Evolutionary conservation across 2,797 vertebrate genomes (phyloP), one percentile per base, ranked within the genome.

Genomic region (Gymnoscopelus braueri): DNA sequence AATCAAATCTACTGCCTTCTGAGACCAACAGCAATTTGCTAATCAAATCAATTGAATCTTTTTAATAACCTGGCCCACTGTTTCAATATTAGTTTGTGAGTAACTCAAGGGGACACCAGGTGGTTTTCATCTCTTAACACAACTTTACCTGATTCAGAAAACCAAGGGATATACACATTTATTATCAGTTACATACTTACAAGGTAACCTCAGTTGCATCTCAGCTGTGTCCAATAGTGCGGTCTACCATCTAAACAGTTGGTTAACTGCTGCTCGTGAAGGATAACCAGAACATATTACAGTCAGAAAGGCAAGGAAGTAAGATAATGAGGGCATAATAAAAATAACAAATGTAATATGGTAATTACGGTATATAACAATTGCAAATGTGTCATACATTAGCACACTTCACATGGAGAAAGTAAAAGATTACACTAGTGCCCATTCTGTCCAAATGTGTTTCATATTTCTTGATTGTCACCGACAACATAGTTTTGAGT

Each of bases 381-480:
- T 59, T 49, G 26, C 51, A 73, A 44, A 56, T 63, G 29, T 15
- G 60, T 56, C 5, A 61, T 47, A 67, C 23, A 53, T 69, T 58
- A 62, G 60, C 51, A 68, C 58, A 60, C 49, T 29, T n/a, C 8
- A 82, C 44, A 70, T 48, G 65, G 51, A 56, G 26, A 70, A 72
- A 65, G 64, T 58, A 77, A 65, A 2, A 23, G 19, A 66, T 54
- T 68, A 83, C 47, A 62, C 60, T 77, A 74, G 15, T 63, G 51
- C 60, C 53, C 32, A n/a, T 65, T 23, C 23, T 44, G 39, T 44
- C 39, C 39, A 44, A 47, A n/a, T n/a, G 44, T 29, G 51, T 67
- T 56, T 73, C 48, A 63, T 56, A 35, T 39, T 62, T 50, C 54
- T 72, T 79, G 89, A 92, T 90, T 89, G 85, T 89, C 82, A 78